Percentiles rank a stretch among this genome's conserved stretches.
Conservation (phyloP, 2,113 vertebrate genomes). For the Sylvia atricapilla region DNA sequence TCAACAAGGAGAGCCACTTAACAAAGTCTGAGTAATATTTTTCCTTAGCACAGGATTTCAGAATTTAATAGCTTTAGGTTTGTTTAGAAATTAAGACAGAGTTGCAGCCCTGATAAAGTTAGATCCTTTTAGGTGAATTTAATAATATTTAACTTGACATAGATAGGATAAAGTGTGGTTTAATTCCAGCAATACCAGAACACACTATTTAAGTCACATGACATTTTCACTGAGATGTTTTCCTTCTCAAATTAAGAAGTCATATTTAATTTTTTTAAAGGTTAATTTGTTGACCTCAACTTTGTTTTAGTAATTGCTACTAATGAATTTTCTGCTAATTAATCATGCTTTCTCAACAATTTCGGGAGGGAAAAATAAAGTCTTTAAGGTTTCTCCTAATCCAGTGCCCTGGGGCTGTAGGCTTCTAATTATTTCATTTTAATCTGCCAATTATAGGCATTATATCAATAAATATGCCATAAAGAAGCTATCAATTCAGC, state of each 20-base stretch:
- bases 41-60: not conserved
- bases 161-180: not conserved
- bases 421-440: constrained; percentile 58
- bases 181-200: not conserved
- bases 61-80: not conserved
- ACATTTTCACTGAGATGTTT: not conserved
- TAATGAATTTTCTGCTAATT: constrained; percentile 65
- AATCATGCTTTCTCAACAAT: constrained; percentile 50
- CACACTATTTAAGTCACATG: not conserved
- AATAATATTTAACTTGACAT: not conserved
- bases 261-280: constrained; percentile 5
- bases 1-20: not conserved
- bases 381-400: constrained; percentile 62
- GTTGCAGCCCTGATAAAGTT: not conserved
- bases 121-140: not conserved
- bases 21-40: constrained; percentile 4
- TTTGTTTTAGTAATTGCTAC: constrained; percentile 68
- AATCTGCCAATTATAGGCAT: constrained; percentile 54
- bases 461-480: constrained; percentile 60
- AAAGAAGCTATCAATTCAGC: constrained; percentile 41
- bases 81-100: not conserved
- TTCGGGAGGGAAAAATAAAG: constrained; percentile 45
- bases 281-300: constrained; percentile 53
- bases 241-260: constrained; percentile 50
- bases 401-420: constrained; percentile 26